Conservation (phyloP, 2,888 invertebrate species). For the Pomacea canaliculata region DNA sequence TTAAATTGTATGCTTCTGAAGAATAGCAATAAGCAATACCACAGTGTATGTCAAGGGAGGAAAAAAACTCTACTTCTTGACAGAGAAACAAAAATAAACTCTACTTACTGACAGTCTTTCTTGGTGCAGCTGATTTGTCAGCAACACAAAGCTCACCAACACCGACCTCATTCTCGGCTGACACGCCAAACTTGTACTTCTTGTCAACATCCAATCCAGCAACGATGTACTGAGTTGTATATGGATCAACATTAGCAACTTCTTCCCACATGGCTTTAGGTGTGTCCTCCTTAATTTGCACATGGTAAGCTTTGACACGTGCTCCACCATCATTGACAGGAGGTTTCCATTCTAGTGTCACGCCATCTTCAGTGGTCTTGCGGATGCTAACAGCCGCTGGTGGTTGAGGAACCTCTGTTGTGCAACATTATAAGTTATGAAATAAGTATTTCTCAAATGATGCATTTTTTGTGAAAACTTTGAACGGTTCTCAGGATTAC, state of each 20-base stretch:
- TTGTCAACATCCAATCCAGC: constrained; percentile 55
- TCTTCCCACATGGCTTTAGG: constrained; percentile 53
- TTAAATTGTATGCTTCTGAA: background rate
- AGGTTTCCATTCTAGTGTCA: constrained; percentile 67
- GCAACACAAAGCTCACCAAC: constrained; percentile 53
- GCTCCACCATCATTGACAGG: constrained; percentile 66
- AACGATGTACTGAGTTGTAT: constrained; percentile 41
- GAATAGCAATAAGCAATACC: no score
- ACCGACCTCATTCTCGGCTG: constrained; percentile 67
- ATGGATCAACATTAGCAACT: constrained; percentile 47
- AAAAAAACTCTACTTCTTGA: no score
- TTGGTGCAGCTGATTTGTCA: constrained; percentile 45
- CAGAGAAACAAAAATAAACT: background rate
- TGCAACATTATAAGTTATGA: background rate
- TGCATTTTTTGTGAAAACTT: no score
- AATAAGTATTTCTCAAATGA: background rate
- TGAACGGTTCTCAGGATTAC: no score
- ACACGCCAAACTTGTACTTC: constrained; percentile 65
- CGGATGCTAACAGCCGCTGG: constrained; percentile 22
- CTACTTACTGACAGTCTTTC: constrained; percentile 59
- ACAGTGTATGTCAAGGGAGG: no score
- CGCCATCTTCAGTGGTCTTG: constrained; percentile 44
- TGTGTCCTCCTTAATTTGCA: constrained; percentile 52
- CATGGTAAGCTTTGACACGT: constrained; percentile 51
- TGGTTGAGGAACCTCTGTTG: constrained; percentile 20